Conservation (phyloP, 2,888 invertebrate species). For the Nymphalis polychloros region DNA sequence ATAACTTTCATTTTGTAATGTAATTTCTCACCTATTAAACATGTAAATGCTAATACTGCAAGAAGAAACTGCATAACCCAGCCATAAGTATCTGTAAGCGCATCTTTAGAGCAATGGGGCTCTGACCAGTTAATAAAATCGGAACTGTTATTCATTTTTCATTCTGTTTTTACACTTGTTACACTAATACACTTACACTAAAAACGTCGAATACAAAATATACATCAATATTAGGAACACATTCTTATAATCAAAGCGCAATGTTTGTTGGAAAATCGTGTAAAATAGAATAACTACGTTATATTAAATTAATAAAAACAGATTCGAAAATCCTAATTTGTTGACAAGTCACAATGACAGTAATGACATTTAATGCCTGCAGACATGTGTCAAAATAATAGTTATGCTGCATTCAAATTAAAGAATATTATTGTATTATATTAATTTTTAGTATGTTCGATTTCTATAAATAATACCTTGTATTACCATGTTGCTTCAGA, state of each 20-base stretch:
- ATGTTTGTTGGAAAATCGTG: background rate
- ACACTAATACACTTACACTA: constrained; percentile 10
- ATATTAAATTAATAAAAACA: constrained; percentile 32
- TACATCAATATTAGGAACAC: constrained; percentile 7
- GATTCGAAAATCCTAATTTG: constrained; percentile 25
- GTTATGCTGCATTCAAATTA: background rate
- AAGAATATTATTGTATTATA: background rate
- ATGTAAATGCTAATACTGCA: constrained; percentile 86
- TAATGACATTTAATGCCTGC: background rate
- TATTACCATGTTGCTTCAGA: too few relatives aligned
- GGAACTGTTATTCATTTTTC: constrained; percentile 76
- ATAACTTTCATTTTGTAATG: constrained; percentile 18
- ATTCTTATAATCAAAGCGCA: constrained; percentile 1
- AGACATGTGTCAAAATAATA: background rate
- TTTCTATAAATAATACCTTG: too few relatives aligned
- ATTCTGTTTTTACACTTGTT: constrained; percentile 41
- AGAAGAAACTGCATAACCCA: constrained; percentile 88
- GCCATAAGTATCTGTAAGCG: constrained; percentile 87
- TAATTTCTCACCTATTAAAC: constrained; percentile 83
- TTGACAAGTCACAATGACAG: constrained; percentile 16
- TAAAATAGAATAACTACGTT: background rate
- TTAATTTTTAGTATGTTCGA: too few relatives aligned
- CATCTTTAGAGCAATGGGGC: constrained; percentile 85
- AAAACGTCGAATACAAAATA: constrained; percentile 4
- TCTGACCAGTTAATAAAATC: constrained; percentile 72